phyloP scores from a whole-genome alignment of 2,113 vertebrate genomes.

The Mustelus asterias region DNA sequence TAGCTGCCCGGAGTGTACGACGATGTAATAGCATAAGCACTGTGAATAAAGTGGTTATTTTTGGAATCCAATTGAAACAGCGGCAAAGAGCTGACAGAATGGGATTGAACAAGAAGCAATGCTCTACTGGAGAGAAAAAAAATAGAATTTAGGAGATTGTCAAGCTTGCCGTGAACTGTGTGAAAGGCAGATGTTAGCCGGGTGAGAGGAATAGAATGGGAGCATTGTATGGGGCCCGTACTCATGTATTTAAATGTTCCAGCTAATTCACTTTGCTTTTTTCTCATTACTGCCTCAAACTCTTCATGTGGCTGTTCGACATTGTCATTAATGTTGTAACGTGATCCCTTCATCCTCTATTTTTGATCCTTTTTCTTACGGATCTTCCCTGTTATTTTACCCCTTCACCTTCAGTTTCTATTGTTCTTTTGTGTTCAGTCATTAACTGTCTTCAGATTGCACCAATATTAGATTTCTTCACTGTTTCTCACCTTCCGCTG shows the following conservation, averaged over 20 bases:
- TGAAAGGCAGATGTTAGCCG: fast-evolving
- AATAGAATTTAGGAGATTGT: conserved; percentile 52
- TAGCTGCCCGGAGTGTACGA: conserved; percentile 57
- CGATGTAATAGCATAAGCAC: conserved; percentile 65
- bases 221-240: background rate
- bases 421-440: background rate
- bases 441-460: background rate
- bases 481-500: background rate
- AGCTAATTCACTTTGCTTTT: background rate
- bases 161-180: conserved; percentile 42
- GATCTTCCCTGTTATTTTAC: conserved; percentile 34
- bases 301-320: background rate
- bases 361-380: conserved; percentile 21
- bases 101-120: conserved; percentile 57
- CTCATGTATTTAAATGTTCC: background rate
- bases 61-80: conserved; percentile 67
- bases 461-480: background rate
- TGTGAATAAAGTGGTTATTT: conserved; percentile 72
- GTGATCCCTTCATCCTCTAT: conserved; percentile 43
- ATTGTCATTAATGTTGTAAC: background rate
- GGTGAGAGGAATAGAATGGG: fast-evolving
- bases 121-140: conserved; percentile 45
- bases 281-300: background rate
- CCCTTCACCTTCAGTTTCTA: background rate
- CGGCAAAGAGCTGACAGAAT: conserved; percentile 53